Evolutionary conservation across 2,113 vertebrate genomes (phyloP).

Genomic region (Chloropsis hardwickii): DNA sequence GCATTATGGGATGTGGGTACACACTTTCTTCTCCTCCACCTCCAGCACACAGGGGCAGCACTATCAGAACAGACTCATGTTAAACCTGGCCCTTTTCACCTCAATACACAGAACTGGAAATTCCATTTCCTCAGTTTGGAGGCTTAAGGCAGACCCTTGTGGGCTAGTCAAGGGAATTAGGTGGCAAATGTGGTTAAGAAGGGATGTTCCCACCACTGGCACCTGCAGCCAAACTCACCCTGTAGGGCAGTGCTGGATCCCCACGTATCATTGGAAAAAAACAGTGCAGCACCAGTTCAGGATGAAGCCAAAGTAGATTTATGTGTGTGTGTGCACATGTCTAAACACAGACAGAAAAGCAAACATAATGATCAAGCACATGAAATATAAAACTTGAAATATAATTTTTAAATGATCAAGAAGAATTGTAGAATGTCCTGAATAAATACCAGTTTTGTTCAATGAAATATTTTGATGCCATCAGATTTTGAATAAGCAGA

Average conservation of each 20-base stretch:
- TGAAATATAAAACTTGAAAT: background rate
- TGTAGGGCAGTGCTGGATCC: background rate
- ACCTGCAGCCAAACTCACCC: background rate
- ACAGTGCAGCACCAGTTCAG: background rate
- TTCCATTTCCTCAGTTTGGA: background rate
- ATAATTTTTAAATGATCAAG: background rate
- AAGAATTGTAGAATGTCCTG: background rate
- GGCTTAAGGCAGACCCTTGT: background rate
- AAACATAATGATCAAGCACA: background rate
- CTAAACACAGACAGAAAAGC: background rate
- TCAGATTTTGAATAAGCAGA: background rate
- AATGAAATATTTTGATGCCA: background rate
- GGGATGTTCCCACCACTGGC: background rate
- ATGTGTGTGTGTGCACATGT: too few relatives aligned
- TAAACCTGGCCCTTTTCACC: background rate
- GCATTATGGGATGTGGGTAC: accelerated
- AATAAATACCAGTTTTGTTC: background rate
- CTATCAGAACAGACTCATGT: background rate
- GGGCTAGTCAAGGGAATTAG: background rate
- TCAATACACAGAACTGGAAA: background rate
- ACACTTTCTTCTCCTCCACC: background rate
- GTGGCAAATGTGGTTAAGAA: background rate
- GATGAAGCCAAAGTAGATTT: background rate
- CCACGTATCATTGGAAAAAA: accelerated
- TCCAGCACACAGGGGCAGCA: background rate